Conservation (phyloP, 2,888 invertebrate species). For the Crossocerus cetratus region DNA sequence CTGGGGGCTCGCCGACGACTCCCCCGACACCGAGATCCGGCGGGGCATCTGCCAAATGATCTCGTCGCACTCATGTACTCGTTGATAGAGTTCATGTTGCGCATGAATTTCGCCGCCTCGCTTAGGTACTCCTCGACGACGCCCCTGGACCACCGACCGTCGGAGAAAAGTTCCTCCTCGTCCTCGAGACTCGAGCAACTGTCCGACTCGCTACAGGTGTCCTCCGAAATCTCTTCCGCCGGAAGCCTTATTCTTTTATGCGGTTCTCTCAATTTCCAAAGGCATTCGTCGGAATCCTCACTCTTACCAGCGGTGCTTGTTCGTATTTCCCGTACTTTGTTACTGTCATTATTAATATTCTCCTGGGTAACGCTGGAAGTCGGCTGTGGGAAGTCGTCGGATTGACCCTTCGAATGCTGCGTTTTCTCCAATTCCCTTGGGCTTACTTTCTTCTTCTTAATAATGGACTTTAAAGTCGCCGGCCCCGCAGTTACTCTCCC, state of each 20-base stretch:
- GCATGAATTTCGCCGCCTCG: slow-evolving; percentile 66
- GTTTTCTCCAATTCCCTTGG: neutral
- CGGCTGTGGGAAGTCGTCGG: slow-evolving; percentile 27
- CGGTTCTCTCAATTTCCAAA: neutral
- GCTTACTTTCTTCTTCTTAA: slow-evolving; percentile 48
- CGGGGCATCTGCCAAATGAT: slow-evolving; percentile 41
- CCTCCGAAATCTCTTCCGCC: slow-evolving; percentile 24
- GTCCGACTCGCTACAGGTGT: slow-evolving; percentile 51
- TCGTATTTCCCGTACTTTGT: neutral
- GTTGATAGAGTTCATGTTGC: slow-evolving; percentile 68
- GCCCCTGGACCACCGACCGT: slow-evolving; percentile 26
- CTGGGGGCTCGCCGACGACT: slow-evolving; percentile 12
- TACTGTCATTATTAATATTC: neutral
- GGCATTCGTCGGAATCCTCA: slow-evolving; percentile 5
- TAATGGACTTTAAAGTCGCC: slow-evolving; percentile 53
- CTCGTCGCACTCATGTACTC: slow-evolving; percentile 61
- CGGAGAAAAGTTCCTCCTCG: slow-evolving; percentile 13
- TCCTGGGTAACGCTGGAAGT: slow-evolving; percentile 1
- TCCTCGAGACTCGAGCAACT: slow-evolving; percentile 40
- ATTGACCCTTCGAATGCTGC: slow-evolving; percentile 20
- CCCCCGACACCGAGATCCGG: slow-evolving; percentile 23
- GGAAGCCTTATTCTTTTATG: neutral
- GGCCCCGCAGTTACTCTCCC: slow-evolving; percentile 1
- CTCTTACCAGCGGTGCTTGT: neutral
- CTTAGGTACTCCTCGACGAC: slow-evolving; percentile 62